Base-by-base conservation (phyloP, 2,113 vertebrate genomes). In the Chloropsis cyanopogon region DNA sequence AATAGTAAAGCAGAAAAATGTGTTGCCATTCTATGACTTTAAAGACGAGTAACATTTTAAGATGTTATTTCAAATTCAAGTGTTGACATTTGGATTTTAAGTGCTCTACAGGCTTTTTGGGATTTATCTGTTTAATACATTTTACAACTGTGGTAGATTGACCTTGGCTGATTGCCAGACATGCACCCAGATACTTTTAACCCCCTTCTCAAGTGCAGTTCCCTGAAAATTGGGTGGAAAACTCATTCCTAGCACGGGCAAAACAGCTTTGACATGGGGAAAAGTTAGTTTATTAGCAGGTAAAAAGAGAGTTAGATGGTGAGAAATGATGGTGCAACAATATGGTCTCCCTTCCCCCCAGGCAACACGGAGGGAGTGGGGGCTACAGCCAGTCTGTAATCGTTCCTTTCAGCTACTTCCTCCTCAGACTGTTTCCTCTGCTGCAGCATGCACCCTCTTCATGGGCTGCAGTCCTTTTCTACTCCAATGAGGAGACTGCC, bases 401-500 rank as follows among this genome's bases (percentile, higher is more conserved):
- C 15, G 20, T 12, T 94, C 9, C 14, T 42, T n/a, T 65, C 26
- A 63, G 16, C 9, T 2, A 0, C 8, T 66, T 83, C 3, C 29
- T 69, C 14, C 53, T 53, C 33, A 46, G 31, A 47, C 5, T 18
- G 35, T 41, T 77, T 52, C 26, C 31, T 71, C 39, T 79, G 4
- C 13, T 86, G 5, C 14, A 63, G 22, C 0, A 0, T 31, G 4
- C 19, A 88, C 24, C 12, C 6, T 66, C 14, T 66, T 31, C 28
- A 11, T 6, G 28, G 19, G 19, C 28, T 75, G 8, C 19, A 61
- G 24, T 53, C 12, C 4, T 80, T 72, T 77, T 53, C 21, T 57
- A 1, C 20, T 76, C 14, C 42, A 44, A 0, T 2, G 0, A 24
- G 22, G 37, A 28, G 26, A 29, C 14, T 79, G 10, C 26, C 6